Conservation (phyloP, 2,113 vertebrate species). For the Etheostoma spectabile region DNA sequence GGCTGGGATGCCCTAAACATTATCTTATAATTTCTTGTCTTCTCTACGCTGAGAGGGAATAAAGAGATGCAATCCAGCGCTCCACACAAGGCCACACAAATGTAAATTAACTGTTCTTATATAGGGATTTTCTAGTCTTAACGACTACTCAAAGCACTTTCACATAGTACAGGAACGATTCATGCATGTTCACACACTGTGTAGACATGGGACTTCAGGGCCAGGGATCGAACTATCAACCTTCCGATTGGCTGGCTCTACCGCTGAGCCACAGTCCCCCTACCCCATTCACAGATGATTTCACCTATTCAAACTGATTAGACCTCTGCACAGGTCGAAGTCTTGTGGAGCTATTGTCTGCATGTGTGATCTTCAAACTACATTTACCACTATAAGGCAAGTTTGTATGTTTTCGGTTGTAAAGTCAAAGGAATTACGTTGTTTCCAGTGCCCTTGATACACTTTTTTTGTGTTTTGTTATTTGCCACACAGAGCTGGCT, state of each 20-base stretch:
- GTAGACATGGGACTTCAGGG: too few species aligned
- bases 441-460: not conserved
- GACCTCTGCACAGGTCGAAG: not conserved
- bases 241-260: too few species aligned
- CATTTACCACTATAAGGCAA: not conserved
- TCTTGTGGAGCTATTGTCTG: not conserved
- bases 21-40: too few species aligned
- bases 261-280: too few species aligned
- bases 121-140: too few species aligned
- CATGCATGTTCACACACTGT: too few species aligned
- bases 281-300: not conserved
- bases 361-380: not conserved
- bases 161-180: too few species aligned
- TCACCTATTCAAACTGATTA: not conserved
- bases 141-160: too few species aligned
- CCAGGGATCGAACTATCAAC: too few species aligned
- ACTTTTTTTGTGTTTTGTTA: not conserved
- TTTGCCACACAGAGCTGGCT: not conserved
- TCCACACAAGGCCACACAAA: not conserved
- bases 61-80: not conserved
- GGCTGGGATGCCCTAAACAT: too few species aligned
- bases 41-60: not conserved
- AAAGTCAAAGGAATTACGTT: too few species aligned
- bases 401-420: not conserved
- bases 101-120: too few species aligned